These are phyloP conservation scores for Puffinus mauretanicus DNA, from an alignment of 2,113 vertebrate genomes.

Conservation along the genomic window DNA sequence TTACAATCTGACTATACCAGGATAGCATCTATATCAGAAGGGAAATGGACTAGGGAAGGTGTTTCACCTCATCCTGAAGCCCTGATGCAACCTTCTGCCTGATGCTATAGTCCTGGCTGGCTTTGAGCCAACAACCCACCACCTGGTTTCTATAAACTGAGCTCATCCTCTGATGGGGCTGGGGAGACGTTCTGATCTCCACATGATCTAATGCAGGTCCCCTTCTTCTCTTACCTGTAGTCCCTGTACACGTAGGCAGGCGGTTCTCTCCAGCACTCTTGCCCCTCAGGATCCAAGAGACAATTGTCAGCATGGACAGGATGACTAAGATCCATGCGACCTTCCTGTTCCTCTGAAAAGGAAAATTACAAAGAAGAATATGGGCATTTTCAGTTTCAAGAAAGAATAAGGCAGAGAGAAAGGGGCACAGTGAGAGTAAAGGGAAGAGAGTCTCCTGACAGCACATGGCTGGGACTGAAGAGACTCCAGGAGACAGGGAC, in stretches of 20 bases:
- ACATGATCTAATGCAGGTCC: background rate
- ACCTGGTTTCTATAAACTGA: background rate
- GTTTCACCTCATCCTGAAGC: background rate
- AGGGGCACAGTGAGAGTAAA: background rate
- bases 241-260: conserved; percentile 93
- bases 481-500: background rate
- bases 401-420: background rate
- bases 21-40: background rate
- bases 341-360: conserved; percentile 84
- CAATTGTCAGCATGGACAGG: conserved; percentile 97
- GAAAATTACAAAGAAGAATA: background rate
- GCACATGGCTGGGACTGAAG: background rate
- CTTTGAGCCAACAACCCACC: background rate
- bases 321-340: conserved; percentile 90
- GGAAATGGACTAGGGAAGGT: background rate
- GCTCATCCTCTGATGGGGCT: background rate
- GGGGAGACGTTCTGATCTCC: background rate
- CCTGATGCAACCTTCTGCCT: background rate
- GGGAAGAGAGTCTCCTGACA: background rate
- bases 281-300: conserved; percentile 89
- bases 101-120: background rate
- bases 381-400: background rate
- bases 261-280: conserved; percentile 90
- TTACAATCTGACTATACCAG: background rate
- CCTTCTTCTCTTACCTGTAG: conserved; percentile 80